A percentile compares a stretch with the other conserved stretches of the same genome.
Conservation (phyloP, 2,888 invertebrate species). For the Nemurella pictetii region DNA sequence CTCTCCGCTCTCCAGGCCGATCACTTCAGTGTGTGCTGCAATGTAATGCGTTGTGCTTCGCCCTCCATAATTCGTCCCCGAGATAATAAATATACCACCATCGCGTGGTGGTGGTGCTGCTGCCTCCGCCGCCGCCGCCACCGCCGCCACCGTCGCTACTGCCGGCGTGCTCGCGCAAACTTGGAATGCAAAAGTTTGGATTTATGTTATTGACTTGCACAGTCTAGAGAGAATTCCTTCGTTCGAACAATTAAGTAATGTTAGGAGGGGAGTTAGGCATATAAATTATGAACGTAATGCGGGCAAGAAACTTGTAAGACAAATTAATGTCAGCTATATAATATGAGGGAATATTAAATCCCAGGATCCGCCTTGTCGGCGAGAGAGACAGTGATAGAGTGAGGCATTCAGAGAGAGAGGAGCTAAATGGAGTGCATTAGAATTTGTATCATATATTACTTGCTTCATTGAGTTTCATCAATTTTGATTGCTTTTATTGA, state of each 20-base stretch:
- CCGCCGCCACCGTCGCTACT: background rate
- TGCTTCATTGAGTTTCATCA: background rate
- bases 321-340: conserved; percentile 20
- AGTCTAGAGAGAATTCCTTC: conserved; percentile 19
- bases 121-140: too few species aligned
- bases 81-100: background rate
- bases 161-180: background rate
- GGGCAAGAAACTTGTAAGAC: conserved; percentile 27
- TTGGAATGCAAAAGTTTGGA: conserved; percentile 1
- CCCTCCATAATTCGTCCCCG: too few species aligned
- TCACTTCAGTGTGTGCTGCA: background rate
- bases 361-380: background rate
- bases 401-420: background rate
- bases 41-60: background rate
- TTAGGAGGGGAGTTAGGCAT: conserved; percentile 13
- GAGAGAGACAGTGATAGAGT: too few species aligned
- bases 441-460: background rate
- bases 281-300: conserved; percentile 22
- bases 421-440: background rate
- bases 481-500: background rate
- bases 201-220: conserved; percentile 24
- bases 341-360: background rate
- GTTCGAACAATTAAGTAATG: conserved; percentile 25
- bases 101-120: background rate
- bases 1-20: too few species aligned